Evolutionary conservation across 2,888 invertebrate species (phyloP).

Genomic region (Stenchaetothrips biformis): DNA sequence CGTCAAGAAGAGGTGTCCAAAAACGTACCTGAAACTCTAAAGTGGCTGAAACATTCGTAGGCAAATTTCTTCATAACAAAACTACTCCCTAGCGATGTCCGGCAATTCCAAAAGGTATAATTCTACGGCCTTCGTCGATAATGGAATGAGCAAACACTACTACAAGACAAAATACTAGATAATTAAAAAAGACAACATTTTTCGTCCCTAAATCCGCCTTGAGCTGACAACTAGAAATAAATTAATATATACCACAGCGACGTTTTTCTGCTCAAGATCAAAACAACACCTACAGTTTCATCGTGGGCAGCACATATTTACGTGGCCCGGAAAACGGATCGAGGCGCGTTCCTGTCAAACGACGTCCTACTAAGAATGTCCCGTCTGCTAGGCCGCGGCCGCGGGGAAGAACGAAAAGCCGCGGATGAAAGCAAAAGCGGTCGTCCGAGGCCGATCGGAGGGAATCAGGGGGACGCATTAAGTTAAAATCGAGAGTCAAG

Average conservation of each 20-base stretch:
- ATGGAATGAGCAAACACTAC: conserved; percentile 6
- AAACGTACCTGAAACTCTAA: conserved; percentile 86
- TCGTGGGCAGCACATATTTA: conserved; percentile 13
- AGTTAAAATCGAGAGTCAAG: neutral
- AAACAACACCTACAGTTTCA: neutral
- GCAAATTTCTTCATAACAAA: conserved; percentile 92
- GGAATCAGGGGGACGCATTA: neutral
- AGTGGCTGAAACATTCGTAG: conserved; percentile 78
- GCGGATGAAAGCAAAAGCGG: too few relatives aligned
- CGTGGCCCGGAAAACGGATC: conserved; percentile 16
- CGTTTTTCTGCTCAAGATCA: neutral
- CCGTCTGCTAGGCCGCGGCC: neutral
- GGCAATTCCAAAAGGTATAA: conserved; percentile 95
- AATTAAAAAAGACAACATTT: neutral
- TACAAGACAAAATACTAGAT: neutral
- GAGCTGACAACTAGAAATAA: neutral
- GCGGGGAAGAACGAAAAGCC: neutral
- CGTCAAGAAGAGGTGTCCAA: too few relatives aligned
- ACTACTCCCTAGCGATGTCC: conserved; percentile 96
- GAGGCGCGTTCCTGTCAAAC: conserved; percentile 9
- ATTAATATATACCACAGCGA: neutral
- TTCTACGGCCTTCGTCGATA: conserved; percentile 59
- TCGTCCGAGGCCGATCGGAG: neutral
- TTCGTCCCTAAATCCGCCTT: neutral
- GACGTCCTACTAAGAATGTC: conserved; percentile 2